Conservation (phyloP, 2,888 invertebrate genomes). For the Perizoma flavofasciatum region DNA sequence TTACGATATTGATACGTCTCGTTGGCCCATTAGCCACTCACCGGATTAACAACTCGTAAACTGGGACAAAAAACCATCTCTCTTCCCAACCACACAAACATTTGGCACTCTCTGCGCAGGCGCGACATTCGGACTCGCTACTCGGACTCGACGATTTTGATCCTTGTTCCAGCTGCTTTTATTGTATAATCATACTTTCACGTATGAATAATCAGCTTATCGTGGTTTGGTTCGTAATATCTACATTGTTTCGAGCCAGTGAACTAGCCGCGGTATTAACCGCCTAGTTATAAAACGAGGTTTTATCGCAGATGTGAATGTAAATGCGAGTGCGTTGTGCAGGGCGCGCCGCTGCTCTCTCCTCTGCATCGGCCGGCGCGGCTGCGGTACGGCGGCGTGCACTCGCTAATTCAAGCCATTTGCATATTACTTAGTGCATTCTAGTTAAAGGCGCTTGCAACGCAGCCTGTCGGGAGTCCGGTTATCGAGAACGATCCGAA, state of each 20-base stretch:
- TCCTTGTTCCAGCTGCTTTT: slow-evolving; percentile 16
- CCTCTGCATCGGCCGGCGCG: too few relatives aligned
- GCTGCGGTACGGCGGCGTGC: neutral
- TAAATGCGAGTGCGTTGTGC: too few relatives aligned
- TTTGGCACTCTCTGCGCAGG: slow-evolving; percentile 53
- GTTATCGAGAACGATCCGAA: slow-evolving; percentile 34
- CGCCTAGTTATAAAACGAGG: slow-evolving; percentile 24
- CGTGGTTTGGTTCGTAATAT: slow-evolving; percentile 2
- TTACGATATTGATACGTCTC: slow-evolving; percentile 47
- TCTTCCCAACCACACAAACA: slow-evolving; percentile 38
- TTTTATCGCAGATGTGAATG: slow-evolving; percentile 14
- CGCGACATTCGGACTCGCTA: slow-evolving; percentile 10
- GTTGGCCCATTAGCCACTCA: slow-evolving; percentile 46
- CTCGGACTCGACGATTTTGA: slow-evolving; percentile 22
- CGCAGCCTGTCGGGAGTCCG: slow-evolving; percentile 26
- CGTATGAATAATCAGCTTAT: slow-evolving; percentile 2
- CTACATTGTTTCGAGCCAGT: slow-evolving; percentile 16
- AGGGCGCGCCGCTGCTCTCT: too few relatives aligned
- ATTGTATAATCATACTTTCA: slow-evolving; percentile 22
- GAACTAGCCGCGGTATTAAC: slow-evolving; percentile 6
- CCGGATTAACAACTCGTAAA: slow-evolving; percentile 50
- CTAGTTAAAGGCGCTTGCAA: slow-evolving; percentile 29
- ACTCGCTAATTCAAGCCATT: slow-evolving; percentile 31
- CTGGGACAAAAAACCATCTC: slow-evolving; percentile 45
- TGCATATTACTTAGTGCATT: slow-evolving; percentile 33